Evolutionary conservation across 2,888 invertebrate species (phyloP).

Genomic region (Epistrophe grossulariae): DNA sequence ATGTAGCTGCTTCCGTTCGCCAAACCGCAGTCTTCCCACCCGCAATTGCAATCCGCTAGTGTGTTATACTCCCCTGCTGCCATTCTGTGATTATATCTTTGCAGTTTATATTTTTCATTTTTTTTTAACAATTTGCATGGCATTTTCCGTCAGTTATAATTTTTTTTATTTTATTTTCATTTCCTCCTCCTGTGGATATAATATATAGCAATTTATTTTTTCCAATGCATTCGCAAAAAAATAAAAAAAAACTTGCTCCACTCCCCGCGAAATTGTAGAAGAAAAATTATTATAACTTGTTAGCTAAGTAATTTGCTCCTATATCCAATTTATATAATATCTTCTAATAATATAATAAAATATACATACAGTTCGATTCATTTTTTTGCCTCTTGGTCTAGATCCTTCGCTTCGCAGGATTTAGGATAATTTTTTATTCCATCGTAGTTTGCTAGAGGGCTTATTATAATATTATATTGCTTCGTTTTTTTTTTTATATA

Average conservation of each 20-base stretch:
- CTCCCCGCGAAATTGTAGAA: constrained; percentile 53
- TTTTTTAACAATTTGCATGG: constrained; percentile 67
- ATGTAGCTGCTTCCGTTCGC: constrained; percentile 60
- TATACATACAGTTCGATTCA: constrained; percentile 34
- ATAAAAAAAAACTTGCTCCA: constrained; percentile 19
- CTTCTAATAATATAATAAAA: constrained; percentile 18
- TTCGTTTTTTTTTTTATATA: constrained; percentile 30
- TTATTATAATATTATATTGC: constrained; percentile 62
- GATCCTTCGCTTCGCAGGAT: constrained; percentile 45
- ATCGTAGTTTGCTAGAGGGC: constrained; percentile 64
- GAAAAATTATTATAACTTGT: constrained; percentile 66
- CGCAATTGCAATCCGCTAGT: constrained; percentile 31
- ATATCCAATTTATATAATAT: constrained; percentile 46
- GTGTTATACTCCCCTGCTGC: constrained; percentile 39
- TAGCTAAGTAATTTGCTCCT: constrained; percentile 65
- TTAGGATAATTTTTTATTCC: constrained; percentile 44
- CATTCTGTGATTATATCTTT: constrained; percentile 54
- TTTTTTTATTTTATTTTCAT: constrained; percentile 58
- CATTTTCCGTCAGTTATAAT: constrained; percentile 53
- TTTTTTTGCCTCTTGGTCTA: constrained; percentile 37
- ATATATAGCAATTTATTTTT: constrained; percentile 35
- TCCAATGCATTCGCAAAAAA: constrained; percentile 37
- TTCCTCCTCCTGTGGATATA: constrained; percentile 48
- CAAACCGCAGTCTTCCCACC: constrained; percentile 52
- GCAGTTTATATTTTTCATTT: constrained; percentile 64